Evolutionary conservation across 92 coral and sea anemone species (phyloP), one percentile per base, ranked within the genome.

Genomic region (Porites divaricata): DNA sequence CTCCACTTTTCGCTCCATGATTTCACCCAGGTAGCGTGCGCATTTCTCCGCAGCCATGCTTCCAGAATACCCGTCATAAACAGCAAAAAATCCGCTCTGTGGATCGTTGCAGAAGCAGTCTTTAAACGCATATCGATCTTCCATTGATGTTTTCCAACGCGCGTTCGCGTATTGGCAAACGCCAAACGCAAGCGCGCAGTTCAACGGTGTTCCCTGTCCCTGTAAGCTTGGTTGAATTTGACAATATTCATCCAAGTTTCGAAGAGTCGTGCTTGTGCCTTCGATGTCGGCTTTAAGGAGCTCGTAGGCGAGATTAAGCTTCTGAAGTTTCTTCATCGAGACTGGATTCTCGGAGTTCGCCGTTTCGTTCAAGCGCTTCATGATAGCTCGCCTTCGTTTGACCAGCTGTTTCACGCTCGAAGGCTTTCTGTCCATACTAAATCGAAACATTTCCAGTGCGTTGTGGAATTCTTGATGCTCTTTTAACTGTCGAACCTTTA

Each of bases 41-140:
- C 98, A 97, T 67, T 93, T 95, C 8, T 88, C 96, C 1, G 99
- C 99, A 25, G 99, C 98, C 56, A 90, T 95, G 20, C 93, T 81
- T 1, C 99, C 99, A 63, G 83, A 91, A 78, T 97, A 93, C 2
- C 99, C 99, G 86, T 97, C 99, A 84, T 86, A 97, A 76, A 97
- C 69, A 74, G 95, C 95, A 86, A 97, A 97, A 70, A 89, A 95
- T 35, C 95, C 93, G 78, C 97, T 89, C 76, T 89, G 89, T 1
- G 95, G 95, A 83, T 90, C 97, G 64, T 89, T 91, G 45, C 96
- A 93, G 61, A 89, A 86, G 79, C 74, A 89, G 52, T 95, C 98
- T 73, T 87, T 81, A 75, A 72, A 95, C 23, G 93, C 81, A 50
- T 91, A 93, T 51, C 97, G 67, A 35, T 95, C 98, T 81, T 97